A percentile compares a stretch with the other conserved stretches of the same genome.
Conservation (phyloP, 2,797 vertebrate species). For the Poecilia gillii region DNA sequence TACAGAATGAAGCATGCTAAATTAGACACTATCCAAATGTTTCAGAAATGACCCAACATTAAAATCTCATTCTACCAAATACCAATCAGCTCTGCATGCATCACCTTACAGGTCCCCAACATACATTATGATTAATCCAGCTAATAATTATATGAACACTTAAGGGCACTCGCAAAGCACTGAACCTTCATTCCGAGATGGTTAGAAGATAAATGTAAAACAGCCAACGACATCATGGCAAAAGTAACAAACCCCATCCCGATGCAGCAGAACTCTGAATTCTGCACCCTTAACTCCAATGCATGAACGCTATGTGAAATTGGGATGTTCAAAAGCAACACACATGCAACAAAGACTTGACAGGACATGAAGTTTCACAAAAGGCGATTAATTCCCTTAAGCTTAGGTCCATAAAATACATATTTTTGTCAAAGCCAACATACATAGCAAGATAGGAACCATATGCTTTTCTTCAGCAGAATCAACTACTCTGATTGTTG, state of each 20-base stretch:
- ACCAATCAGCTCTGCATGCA: neutral
- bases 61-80: neutral
- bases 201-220: neutral
- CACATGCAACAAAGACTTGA: neutral
- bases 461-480: neutral
- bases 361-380: neutral
- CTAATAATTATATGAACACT: neutral
- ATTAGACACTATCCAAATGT: neutral
- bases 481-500: neutral
- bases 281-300: neutral
- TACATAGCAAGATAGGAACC: neutral
- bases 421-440: neutral
- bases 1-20: neutral
- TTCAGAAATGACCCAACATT: neutral
- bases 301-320: neutral
- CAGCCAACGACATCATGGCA: neutral
- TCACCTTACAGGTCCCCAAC: neutral
- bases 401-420: neutral
- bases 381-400: neutral
- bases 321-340: neutral
- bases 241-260: neutral
- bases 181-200: neutral
- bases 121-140: neutral
- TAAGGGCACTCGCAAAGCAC: neutral
- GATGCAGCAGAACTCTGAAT: neutral